Evolutionary conservation across 2,113 vertebrate genomes (phyloP).

Genomic region (Aix galericulata): DNA sequence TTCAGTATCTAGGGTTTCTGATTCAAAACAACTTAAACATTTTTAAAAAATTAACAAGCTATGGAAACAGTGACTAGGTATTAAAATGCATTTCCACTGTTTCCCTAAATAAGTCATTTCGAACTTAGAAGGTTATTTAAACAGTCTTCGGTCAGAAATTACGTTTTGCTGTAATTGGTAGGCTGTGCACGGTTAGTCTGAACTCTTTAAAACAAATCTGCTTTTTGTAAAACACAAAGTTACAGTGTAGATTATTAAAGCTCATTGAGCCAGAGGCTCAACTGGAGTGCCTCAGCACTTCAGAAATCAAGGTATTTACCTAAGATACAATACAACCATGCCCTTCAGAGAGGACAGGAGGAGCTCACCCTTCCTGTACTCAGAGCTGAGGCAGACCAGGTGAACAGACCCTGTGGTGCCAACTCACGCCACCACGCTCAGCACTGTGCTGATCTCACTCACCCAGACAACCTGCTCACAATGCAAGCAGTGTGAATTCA

Average conservation of each 20-base stretch:
- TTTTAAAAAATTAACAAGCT: not conserved
- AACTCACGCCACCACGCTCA: not conserved
- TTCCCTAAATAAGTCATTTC: not conserved
- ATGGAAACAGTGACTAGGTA: not conserved
- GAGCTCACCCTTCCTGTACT: not conserved
- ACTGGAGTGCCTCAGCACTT: not conserved
- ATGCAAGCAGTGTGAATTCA: not conserved
- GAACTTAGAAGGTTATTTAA: not conserved
- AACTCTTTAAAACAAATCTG: not conserved
- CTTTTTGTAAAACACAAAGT: not conserved
- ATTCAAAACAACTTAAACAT: not conserved
- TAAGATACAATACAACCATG: not conserved
- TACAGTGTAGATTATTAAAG: not conserved
- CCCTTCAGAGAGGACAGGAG: not conserved
- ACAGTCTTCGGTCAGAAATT: not conserved
- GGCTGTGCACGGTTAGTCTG: not conserved
- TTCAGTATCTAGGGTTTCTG: not conserved
- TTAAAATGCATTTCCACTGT: slow-evolving; percentile 13
- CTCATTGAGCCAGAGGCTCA: not conserved
- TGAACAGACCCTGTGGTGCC: not conserved
- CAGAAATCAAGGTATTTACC: not conserved
- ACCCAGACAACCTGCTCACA: not conserved
- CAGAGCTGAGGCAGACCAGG: not conserved
- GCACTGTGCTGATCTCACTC: not conserved
- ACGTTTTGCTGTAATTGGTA: not conserved